phyloP scores from a whole-genome alignment of 2,888 invertebrate genomes.

The Trachelus tabidus region DNA sequence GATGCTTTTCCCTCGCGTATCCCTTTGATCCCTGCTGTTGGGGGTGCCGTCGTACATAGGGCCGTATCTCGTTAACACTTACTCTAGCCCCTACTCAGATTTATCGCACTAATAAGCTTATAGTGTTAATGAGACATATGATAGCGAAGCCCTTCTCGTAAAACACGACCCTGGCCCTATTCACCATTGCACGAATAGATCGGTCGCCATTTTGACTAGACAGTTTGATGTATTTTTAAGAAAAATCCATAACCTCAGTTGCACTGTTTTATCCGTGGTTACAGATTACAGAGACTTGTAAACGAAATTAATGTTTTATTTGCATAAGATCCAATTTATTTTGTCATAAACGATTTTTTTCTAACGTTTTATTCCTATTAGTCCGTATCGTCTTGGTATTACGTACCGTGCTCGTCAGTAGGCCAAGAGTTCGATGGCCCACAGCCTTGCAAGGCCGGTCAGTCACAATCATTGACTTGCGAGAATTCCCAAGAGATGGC shows the following conservation, averaged over 20 bases:
- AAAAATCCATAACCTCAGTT: not conserved
- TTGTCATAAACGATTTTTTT: not conserved
- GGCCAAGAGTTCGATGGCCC: constrained; percentile 62
- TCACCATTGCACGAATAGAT: constrained; percentile 23
- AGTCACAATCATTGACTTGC: not conserved
- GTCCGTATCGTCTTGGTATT: constrained; percentile 3
- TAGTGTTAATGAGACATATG: constrained; percentile 37
- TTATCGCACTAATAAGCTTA: constrained; percentile 36
- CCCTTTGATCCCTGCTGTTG: not conserved
- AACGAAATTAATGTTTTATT: no score
- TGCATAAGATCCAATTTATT: not conserved
- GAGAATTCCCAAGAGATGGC: not conserved
- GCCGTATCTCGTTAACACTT: not conserved
- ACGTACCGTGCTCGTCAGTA: constrained; percentile 39
- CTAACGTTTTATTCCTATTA: constrained; percentile 4
- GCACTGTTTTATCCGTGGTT: not conserved
- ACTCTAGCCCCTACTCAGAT: constrained; percentile 6
- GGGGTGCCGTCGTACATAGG: not conserved
- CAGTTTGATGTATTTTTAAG: not conserved
- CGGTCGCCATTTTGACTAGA: not conserved
- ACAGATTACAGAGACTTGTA: not conserved
- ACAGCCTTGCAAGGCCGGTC: constrained; percentile 63
- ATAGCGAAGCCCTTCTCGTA: constrained; percentile 44
- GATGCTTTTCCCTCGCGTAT: not conserved
- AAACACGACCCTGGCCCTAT: constrained; percentile 40